These are phyloP conservation scores for Corynorhinus townsendii DNA, from an alignment of 2,113 vertebrate genomes.

Conservation along the genomic window DNA sequence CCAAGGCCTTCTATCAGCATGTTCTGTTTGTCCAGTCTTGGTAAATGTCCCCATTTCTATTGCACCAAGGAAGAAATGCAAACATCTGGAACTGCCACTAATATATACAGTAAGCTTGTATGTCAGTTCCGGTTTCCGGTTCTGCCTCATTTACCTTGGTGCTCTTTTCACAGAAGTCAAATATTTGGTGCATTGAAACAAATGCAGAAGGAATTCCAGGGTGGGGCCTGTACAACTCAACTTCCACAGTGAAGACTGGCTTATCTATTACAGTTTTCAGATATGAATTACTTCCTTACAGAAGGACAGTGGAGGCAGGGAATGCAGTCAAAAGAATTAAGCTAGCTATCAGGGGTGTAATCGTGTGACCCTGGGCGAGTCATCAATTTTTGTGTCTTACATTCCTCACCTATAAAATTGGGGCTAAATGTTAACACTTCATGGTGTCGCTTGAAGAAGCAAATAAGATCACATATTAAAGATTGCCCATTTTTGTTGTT, in stretches of 20 bases:
- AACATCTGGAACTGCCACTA: conserved; percentile 35
- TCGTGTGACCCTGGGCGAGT: not conserved
- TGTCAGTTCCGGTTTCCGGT: conserved; percentile 42
- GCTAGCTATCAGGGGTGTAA: not conserved
- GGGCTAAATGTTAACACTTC: not conserved
- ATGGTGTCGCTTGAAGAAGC: not conserved
- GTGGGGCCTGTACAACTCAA: not conserved
- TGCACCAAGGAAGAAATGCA: conserved; percentile 54
- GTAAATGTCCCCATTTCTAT: conserved; percentile 30
- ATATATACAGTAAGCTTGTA: not conserved
- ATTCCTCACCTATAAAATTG: not conserved
- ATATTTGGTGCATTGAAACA: conserved; percentile 60
- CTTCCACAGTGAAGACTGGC: not conserved
- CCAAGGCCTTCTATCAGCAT: not conserved
- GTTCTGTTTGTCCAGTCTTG: conserved; percentile 46
- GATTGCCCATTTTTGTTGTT: not conserved
- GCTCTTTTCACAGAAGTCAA: conserved; percentile 45
- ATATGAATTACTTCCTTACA: not conserved
- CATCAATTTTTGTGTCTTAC: not conserved
- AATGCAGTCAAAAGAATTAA: not conserved
- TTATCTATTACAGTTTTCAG: not conserved
- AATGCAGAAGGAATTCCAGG: not conserved
- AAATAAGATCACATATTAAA: conserved; percentile 13
- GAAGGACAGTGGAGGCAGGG: not conserved
- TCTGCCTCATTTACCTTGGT: conserved; percentile 62